Evolutionary conservation across 2,797 vertebrate species (phyloP), one percentile per base, ranked within the genome.

Genomic region (Craterocephalus amniculus): DNA sequence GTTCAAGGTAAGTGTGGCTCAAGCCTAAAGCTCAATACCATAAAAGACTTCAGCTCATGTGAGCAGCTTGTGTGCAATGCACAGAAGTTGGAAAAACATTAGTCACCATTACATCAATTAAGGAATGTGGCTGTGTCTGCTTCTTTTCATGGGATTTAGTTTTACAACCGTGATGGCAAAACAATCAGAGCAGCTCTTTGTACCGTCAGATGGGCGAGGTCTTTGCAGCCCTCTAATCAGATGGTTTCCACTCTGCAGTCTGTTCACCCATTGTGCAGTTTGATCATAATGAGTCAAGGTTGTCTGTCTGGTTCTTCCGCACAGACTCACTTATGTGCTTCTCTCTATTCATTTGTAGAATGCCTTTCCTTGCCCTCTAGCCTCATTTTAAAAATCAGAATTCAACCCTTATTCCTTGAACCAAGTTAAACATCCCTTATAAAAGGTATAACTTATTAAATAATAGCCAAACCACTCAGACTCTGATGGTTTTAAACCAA

Each of bases 261-360:
- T 26, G n/a, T 32, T 20, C 22, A 16, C 3, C 29, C 20, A 13
- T 12, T 62, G 20, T 27, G 8, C 22, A 12, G 24, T 34, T 58
- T 38, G 9, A 34, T 2, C 20, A 36, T 7, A 14, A 18, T 58
- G 57, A 40, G 73, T 81, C 58, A 74, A 73, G 61, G 80, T 66
- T 78, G 81, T 78, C 72, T 49, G 61, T 86, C 86, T 82, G 79
- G 83, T 88, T 88, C 35, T 54, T 62, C 63, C 27, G 34, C 58
- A 43, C 59, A 32, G 3, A 18, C 24, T n/a, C 7, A 26, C 22
- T 16, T 52, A 3, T 52, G 22, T 49, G 40, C 10, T 14, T 36
- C 24, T 58, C 27, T 58, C 26, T 36, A 18, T 5, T 18, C n/a
- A 27, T 31, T 14, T 4, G 22, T 6, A 1, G 3, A 58, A 24